Conservation (phyloP, 2,797 vertebrate genomes). For the Chaetodon trifasciatus region DNA sequence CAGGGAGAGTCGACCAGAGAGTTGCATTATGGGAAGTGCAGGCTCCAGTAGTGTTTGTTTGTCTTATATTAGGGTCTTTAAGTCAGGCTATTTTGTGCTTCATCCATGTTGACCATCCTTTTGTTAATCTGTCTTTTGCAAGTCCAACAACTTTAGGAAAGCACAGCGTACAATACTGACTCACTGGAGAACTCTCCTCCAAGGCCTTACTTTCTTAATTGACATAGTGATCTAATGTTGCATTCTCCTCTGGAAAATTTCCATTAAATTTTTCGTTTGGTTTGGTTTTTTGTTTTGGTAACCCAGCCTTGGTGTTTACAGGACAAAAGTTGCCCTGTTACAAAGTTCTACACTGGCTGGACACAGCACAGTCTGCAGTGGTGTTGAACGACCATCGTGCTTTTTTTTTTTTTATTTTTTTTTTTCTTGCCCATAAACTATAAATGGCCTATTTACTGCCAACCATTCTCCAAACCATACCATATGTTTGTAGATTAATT, state of each 20-base stretch:
- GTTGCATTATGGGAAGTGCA: not conserved
- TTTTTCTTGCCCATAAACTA: constrained; percentile 41
- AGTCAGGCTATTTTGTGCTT: not conserved
- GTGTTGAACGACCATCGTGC: not conserved
- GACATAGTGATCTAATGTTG: not conserved
- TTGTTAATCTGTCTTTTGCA: not conserved
- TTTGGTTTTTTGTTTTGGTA: too few relatives aligned
- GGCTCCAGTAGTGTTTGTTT: not conserved
- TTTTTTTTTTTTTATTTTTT: constrained; percentile 40
- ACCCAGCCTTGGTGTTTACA: not conserved
- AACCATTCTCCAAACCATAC: constrained; percentile 21
- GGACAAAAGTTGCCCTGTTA: not conserved
- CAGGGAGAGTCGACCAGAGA: not conserved
- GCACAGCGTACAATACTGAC: not conserved
- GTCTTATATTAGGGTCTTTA: not conserved
- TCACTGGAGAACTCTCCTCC: not conserved
- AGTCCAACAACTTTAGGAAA: not conserved
- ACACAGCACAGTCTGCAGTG: constrained; percentile 11
- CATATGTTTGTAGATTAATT: constrained; percentile 49
- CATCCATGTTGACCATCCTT: not conserved
- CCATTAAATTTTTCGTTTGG: not conserved
- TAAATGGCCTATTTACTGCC: constrained; percentile 52
- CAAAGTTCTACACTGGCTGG: not conserved
- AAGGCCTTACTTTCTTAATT: not conserved
- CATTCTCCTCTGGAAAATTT: not conserved